Percentiles rank a stretch among this genome's conserved stretches.
phyloP scores from a whole-genome alignment of 2,797 vertebrate genomes.

The Stomatorhinus walkeri region DNA sequence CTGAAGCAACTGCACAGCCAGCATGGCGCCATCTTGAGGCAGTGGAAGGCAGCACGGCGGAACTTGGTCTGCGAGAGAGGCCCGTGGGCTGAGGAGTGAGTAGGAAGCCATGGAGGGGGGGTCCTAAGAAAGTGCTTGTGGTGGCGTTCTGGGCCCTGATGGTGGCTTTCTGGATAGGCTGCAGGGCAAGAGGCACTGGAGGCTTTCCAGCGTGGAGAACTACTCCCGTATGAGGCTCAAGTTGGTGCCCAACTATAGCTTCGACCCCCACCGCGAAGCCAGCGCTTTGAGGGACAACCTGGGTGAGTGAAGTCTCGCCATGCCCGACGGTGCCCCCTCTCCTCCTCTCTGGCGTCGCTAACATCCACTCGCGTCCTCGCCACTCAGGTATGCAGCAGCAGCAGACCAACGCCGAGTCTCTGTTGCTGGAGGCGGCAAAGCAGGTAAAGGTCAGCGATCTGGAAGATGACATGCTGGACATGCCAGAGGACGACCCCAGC shows the following conservation, averaged over 20 bases:
- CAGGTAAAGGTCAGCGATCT: conserved; percentile 92
- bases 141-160: neutral
- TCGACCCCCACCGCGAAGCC: conserved; percentile 77
- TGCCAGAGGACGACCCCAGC: conserved; percentile 78
- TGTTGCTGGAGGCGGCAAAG: conserved; percentile 88
- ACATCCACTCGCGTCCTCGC: neutral
- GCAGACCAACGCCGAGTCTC: conserved; percentile 71
- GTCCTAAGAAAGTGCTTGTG: neutral
- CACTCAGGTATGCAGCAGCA: conserved; percentile 72
- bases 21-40: conserved; percentile 67
- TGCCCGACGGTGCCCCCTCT: neutral
- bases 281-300: conserved; percentile 92
- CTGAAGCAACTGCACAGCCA: conserved; percentile 83
- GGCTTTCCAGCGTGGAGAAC: conserved; percentile 89
- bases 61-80: conserved; percentile 82
- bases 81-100: conserved; percentile 86
- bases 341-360: neutral
- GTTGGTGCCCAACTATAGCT: conserved; percentile 83
- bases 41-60: conserved; percentile 80
- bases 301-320: conserved; percentile 57
- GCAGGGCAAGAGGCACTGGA: conserved; percentile 71
- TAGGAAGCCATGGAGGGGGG: neutral
- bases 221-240: conserved; percentile 94
- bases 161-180: conserved; percentile 52
- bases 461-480: conserved; percentile 86